These are phyloP conservation scores for Enoplosus armatus DNA, from an alignment of 2,797 vertebrate genomes.

Conservation along the genomic window DNA sequence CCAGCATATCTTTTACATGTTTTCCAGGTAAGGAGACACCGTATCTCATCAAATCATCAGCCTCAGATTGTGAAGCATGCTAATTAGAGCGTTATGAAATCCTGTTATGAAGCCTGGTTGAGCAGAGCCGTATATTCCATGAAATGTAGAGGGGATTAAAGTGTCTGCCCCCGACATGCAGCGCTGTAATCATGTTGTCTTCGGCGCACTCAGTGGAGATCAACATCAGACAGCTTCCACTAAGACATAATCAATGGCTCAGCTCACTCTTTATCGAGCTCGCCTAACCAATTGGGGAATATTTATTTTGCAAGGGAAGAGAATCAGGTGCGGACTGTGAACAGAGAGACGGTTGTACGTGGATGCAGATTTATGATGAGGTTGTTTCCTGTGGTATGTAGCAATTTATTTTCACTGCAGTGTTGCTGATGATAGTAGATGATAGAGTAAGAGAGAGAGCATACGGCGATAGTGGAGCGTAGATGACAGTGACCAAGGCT, in stretches of 20 bases:
- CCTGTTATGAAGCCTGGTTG: background rate
- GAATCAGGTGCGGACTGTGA: slow-evolving; percentile 8
- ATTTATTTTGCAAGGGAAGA: background rate
- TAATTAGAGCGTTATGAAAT: slow-evolving; percentile 57
- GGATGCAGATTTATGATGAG: slow-evolving; percentile 14
- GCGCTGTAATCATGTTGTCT: slow-evolving; percentile 39
- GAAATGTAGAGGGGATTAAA: slow-evolving; percentile 48
- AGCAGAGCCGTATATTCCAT: slow-evolving; percentile 27
- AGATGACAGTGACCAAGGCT: slow-evolving; percentile 50
- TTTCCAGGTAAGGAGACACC: slow-evolving; percentile 32
- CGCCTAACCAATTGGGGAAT: slow-evolving; percentile 11
- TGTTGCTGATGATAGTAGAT: slow-evolving; percentile 10
- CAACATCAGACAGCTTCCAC: slow-evolving; percentile 47
- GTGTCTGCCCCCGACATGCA: slow-evolving; percentile 11
- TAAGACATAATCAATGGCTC: slow-evolving; percentile 57
- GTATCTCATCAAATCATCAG: slow-evolving; percentile 12
- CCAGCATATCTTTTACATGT: background rate
- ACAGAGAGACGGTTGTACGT: slow-evolving; percentile 2
- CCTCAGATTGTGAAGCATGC: slow-evolving; percentile 20
- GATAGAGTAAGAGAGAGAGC: slow-evolving; percentile 24
- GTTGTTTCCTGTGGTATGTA: slow-evolving; percentile 11
- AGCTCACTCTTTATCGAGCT: slow-evolving; percentile 44
- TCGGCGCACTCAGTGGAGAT: background rate
- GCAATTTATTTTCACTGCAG: slow-evolving; percentile 30
- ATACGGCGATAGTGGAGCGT: background rate